These are phyloP conservation scores for Pseudomyrmex cubaensis DNA, from an alignment of 1,140 invertebrate genomes.

Conservation along the genomic window DNA sequence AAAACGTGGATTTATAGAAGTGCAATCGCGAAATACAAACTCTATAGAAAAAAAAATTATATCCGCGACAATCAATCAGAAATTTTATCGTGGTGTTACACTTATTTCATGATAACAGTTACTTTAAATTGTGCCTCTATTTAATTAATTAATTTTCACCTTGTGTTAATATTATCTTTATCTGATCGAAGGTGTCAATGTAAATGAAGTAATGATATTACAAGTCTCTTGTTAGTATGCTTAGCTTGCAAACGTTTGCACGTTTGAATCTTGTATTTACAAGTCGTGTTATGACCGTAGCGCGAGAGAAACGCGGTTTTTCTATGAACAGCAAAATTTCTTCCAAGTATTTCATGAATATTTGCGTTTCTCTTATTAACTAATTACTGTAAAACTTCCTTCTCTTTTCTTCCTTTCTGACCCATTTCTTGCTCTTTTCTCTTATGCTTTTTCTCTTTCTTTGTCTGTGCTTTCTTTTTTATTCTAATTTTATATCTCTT, in stretches of 20 bases:
- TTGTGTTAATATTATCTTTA: neutral
- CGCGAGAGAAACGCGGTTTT: conserved; percentile 23
- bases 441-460: too few relatives aligned
- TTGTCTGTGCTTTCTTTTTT: too few relatives aligned
- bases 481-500: too few relatives aligned
- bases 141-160: neutral
- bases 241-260: conserved; percentile 13
- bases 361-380: neutral
- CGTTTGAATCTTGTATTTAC: conserved; percentile 26
- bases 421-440: neutral
- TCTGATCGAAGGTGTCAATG: neutral
- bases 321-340: neutral
- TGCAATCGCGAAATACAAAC: neutral
- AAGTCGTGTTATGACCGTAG: conserved; percentile 20
- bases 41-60: neutral
- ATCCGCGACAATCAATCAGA: neutral
- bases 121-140: neutral
- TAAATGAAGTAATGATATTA: conserved; percentile 4
- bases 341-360: neutral
- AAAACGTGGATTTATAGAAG: neutral
- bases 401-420: too few relatives aligned
- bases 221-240: conserved; percentile 33
- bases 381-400: neutral
- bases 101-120: neutral
- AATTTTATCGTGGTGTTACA: conserved; percentile 12